These are phyloP conservation scores for Heliconius eleuchia DNA, from an alignment of 1,140 invertebrate genomes.

Conservation along the genomic window DNA sequence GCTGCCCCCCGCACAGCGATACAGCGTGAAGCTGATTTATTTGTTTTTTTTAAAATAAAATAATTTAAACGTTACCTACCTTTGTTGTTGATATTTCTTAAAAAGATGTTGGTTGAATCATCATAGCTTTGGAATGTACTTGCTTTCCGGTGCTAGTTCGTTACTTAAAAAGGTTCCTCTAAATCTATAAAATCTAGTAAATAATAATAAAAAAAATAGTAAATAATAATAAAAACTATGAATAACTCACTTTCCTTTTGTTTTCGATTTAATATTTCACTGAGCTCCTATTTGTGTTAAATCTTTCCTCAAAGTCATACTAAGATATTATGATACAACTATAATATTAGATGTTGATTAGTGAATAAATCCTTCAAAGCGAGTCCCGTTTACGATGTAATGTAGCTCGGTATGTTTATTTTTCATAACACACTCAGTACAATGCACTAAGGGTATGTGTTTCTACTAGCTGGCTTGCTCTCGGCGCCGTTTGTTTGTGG, in stretches of 20 bases:
- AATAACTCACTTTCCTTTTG: not conserved
- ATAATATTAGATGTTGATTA: not conserved
- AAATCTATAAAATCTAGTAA: not conserved
- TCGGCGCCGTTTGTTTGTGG: slow-evolving; percentile 16
- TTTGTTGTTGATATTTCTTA: not conserved
- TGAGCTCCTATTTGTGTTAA: not conserved
- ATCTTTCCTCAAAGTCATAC: not conserved
- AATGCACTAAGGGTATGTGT: slow-evolving; percentile 51
- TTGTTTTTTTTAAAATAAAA: not conserved
- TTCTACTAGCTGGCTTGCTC: slow-evolving; percentile 39
- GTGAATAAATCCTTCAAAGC: slow-evolving; percentile 7
- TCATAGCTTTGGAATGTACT: slow-evolving; percentile 16
- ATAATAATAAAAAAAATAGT: too few species aligned
- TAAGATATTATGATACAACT: not conserved
- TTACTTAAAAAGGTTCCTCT: not conserved
- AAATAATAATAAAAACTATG: too few species aligned
- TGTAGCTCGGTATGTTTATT: slow-evolving; percentile 56
- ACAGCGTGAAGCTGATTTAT: too few species aligned
- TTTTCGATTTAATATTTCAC: not conserved
- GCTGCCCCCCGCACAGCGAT: too few species aligned
- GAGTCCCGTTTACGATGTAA: slow-evolving; percentile 38
- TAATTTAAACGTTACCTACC: not conserved
- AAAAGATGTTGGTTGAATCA: not conserved
- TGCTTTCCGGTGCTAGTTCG: slow-evolving; percentile 20
- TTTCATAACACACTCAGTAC: slow-evolving; percentile 61